phyloP scores from a whole-genome alignment of 2,113 vertebrate species.

The Ariopsis seemanni region DNA sequence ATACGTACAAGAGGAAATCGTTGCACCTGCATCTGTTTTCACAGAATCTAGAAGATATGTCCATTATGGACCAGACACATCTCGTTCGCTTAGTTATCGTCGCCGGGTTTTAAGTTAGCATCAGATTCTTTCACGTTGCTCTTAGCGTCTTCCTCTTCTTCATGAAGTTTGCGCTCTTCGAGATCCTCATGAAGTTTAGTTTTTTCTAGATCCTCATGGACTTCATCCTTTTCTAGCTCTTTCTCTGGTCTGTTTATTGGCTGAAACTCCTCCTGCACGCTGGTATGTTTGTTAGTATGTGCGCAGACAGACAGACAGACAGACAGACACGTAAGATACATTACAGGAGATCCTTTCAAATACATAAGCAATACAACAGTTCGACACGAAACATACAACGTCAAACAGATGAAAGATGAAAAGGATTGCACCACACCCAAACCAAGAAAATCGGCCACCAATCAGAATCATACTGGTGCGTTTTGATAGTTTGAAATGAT shows the following conservation, averaged over 20 bases:
- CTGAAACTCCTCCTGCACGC: neutral
- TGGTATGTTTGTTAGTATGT: neutral
- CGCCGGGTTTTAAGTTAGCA: neutral
- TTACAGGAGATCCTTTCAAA: neutral
- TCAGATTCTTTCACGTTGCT: neutral
- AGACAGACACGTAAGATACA: neutral
- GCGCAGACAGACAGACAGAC: neutral
- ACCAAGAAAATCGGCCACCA: neutral
- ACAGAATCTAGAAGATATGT: neutral
- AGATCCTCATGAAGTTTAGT: neutral
- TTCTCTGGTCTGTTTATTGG: neutral
- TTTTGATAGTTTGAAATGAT: neutral
- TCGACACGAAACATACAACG: neutral
- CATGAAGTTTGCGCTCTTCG: neutral
- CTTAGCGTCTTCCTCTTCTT: neutral
- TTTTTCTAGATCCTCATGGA: neutral
- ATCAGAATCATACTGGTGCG: neutral
- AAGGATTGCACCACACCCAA: neutral
- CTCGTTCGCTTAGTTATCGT: neutral
- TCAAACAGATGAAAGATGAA: neutral
- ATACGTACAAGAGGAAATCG: neutral
- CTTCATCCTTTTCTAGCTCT: neutral
- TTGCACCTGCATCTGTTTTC: no score
- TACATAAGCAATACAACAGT: neutral
- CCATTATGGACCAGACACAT: neutral